Evolutionary conservation across 2,113 vertebrate genomes (phyloP).

Genomic region (Aegithalos caudatus): DNA sequence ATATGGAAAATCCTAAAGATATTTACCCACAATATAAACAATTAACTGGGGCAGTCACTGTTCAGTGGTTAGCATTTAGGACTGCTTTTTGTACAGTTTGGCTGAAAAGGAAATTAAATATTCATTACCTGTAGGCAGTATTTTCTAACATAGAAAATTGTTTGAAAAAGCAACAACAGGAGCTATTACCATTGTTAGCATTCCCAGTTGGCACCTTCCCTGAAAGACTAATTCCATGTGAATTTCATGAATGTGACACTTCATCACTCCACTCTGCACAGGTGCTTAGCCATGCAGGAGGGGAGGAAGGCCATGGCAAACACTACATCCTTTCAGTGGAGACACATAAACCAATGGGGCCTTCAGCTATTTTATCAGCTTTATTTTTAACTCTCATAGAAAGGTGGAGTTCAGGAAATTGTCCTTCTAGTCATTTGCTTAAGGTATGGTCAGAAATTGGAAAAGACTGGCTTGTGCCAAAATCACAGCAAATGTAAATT

Average conservation of each 20-base stretch:
- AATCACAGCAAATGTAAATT: neutral
- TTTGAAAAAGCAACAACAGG: neutral
- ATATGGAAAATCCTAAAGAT: neutral
- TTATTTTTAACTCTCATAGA: constrained; percentile 52
- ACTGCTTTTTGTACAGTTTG: neutral
- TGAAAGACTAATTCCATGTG: neutral
- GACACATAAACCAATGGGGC: neutral
- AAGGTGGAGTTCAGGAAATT: neutral
- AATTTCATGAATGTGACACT: neutral
- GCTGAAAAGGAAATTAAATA: neutral
- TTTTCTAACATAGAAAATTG: neutral
- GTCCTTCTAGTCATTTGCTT: neutral
- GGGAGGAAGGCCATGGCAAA: constrained; percentile 8
- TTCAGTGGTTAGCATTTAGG: neutral
- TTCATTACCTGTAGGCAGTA: neutral
- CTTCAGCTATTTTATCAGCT: neutral
- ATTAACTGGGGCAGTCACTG: neutral
- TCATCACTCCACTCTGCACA: neutral
- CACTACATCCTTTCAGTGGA: constrained; percentile 7
- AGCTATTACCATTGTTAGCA: neutral
- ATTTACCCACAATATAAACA: neutral
- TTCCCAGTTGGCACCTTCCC: neutral
- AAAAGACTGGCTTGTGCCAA: neutral
- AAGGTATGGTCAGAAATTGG: neutral
- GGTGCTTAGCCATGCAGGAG: neutral